Evolutionary conservation across 2,113 vertebrate genomes (phyloP).

Genomic region (Corythornis madagascariensis): DNA sequence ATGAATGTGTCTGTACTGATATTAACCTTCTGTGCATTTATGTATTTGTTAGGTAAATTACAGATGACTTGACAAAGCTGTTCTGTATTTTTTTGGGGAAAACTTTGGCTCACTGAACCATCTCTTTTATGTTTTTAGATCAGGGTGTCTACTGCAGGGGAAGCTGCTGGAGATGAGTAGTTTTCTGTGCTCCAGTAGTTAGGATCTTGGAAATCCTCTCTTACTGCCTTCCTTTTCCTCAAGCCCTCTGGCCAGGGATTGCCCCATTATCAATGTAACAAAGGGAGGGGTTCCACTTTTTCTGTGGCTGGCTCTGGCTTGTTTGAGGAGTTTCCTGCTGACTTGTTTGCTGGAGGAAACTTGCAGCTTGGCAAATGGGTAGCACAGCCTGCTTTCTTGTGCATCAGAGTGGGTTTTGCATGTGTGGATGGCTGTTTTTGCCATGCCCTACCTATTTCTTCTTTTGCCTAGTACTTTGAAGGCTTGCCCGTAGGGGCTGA

Average conservation of each 20-base stretch:
- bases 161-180: not conserved
- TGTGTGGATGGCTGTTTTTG: not conserved
- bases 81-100: not conserved
- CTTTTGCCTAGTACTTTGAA: not conserved
- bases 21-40: not conserved
- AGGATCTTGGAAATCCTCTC: not conserved
- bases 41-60: not conserved
- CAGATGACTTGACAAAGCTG: not conserved
- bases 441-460: conserved; percentile 1
- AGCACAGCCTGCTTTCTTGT: not conserved
- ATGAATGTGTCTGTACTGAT: not conserved
- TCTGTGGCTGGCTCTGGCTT: conserved; percentile 56
- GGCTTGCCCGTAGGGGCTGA: not conserved
- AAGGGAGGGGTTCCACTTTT: conserved; percentile 29
- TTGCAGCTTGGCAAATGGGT: not conserved
- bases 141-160: not conserved
- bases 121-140: not conserved
- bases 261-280: not conserved
- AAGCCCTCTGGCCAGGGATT: conserved; percentile 53
- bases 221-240: not conserved
- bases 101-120: not conserved
- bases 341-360: not conserved
- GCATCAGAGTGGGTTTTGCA: not conserved
- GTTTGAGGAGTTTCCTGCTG: conserved; percentile 39
- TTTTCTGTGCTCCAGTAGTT: not conserved